Evolutionary conservation across 2,113 vertebrate genomes (phyloP).

Genomic region (Entomyzon cyanotis): DNA sequence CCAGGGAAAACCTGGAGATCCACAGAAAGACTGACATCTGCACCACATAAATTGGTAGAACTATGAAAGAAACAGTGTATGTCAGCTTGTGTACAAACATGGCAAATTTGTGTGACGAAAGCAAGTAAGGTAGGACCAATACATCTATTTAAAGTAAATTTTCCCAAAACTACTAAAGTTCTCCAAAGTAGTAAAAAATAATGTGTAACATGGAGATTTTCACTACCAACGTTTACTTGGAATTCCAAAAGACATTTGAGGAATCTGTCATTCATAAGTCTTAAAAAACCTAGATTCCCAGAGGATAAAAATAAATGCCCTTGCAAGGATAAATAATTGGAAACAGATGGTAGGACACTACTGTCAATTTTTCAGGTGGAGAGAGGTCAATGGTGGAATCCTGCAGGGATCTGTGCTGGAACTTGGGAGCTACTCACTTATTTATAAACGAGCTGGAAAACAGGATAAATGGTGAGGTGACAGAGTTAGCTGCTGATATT

Average conservation of each 20-base stretch:
- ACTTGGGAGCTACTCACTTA: conserved; percentile 22
- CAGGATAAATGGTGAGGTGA: conserved; percentile 35
- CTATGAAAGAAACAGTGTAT: neutral
- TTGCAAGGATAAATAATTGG: conserved; percentile 65
- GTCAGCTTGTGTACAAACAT: neutral
- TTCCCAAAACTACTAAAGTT: neutral
- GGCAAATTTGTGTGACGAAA: neutral
- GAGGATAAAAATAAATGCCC: conserved; percentile 57
- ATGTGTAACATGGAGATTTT: neutral
- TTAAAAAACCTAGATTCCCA: conserved; percentile 1
- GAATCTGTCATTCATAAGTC: neutral
- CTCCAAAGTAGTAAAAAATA: neutral
- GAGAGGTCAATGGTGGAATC: conserved; percentile 58
- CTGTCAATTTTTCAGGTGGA: conserved; percentile 36
- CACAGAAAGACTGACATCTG: neutral
- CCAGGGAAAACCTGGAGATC: neutral
- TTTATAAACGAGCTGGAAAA: conserved; percentile 59
- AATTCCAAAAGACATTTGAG: conserved; percentile 2
- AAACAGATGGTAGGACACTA: conserved; percentile 61
- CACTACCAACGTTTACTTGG: neutral
- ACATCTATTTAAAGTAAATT: neutral
- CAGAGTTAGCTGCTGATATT: conserved; percentile 5
- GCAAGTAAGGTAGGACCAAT: neutral
- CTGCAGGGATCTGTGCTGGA: conserved; percentile 65
- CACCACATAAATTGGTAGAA: rapidly evolving